Evolutionary conservation across 1,140 invertebrate species (phyloP), one percentile per base, ranked within the genome.

Genomic region (Anthonomus grandis): DNA sequence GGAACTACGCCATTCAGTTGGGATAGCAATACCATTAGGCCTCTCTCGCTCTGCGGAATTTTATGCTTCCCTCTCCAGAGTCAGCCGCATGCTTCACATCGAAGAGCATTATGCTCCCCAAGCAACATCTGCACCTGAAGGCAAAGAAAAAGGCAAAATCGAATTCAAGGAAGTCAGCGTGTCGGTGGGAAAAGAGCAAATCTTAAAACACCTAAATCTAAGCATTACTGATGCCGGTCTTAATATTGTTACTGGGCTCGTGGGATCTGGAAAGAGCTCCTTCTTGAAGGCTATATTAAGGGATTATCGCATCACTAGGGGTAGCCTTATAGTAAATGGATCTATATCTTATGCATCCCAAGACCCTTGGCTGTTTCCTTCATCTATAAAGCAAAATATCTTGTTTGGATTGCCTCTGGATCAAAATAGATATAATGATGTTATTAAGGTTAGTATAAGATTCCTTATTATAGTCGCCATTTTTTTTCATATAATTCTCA

Each of bases 251-350:
- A 84, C 89, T 25, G 92, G 91, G 17, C 79, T 85, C 44, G 86
- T 93, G n/a, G 91, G 90, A 13, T 78, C 86, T 12, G 90, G 91
- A 9, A 95, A 93, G 78, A 85, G 83, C 8, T 88, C 86, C 0
- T 64, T 91, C 1, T 69, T 91, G 0, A 79, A 91, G 64, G 75
- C 80, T 0, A 78, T 93, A 47, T 72, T 93, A 1, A 75, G 81
- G 18, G 91, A 94, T 69, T 70, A 91, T 27, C 81, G 84, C 19
- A 63, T 84, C 1, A 71, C 65, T 0, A 66, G 73, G 1, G 91
- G 91, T 1, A 73, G 63, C 3, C 38, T 91, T 0, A 72, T 75
- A 9, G 62, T 78, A 0, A 63, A 71, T 10, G 86, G 86, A 0
- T 76, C 66, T 38, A 67, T 89, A 1, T 83, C 86, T 0, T 90